phyloP scores from a whole-genome alignment of 1,140 invertebrate species.

The Dendroctonus valens region DNA sequence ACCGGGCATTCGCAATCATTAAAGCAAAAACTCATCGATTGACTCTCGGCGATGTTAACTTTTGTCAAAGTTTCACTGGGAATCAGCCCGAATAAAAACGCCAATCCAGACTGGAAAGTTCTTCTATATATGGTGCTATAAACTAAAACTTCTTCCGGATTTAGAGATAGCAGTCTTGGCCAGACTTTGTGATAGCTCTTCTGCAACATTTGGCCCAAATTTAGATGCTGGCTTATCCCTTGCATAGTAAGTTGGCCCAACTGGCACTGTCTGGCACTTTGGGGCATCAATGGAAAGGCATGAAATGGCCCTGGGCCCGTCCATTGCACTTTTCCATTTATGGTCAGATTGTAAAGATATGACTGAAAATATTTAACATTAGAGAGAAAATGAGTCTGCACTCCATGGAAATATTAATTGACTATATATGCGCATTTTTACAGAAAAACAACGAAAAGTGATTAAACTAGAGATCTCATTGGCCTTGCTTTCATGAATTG shows the following conservation, averaged over 20 bases:
- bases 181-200: slow-evolving; percentile 62
- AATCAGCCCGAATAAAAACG: slow-evolving; percentile 74
- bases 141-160: slow-evolving; percentile 64
- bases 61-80: slow-evolving; percentile 55
- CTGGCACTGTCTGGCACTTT: slow-evolving; percentile 58
- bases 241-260: slow-evolving; percentile 71
- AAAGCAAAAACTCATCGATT: slow-evolving; percentile 83
- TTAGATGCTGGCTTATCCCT: slow-evolving; percentile 66
- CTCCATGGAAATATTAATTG: not conserved
- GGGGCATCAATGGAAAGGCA: slow-evolving; percentile 74
- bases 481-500: no score
- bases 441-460: not conserved
- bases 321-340: slow-evolving; percentile 64
- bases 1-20: slow-evolving; percentile 77
- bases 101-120: slow-evolving; percentile 86
- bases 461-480: not conserved
- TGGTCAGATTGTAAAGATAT: slow-evolving; percentile 60
- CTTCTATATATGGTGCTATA: slow-evolving; percentile 82
- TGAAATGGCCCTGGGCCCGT: slow-evolving; percentile 78
- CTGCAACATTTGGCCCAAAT: slow-evolving; percentile 69
- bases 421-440: not conserved
- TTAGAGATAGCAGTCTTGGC: slow-evolving; percentile 44
- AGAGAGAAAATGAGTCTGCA: not conserved
- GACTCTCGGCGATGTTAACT: slow-evolving; percentile 65
- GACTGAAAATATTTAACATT: slow-evolving; percentile 46